Percentiles rank a stretch among this genome's conserved stretches.
Conservation (phyloP, 2,888 invertebrate genomes). For the Gastracanthus pulcherrimus region DNA sequence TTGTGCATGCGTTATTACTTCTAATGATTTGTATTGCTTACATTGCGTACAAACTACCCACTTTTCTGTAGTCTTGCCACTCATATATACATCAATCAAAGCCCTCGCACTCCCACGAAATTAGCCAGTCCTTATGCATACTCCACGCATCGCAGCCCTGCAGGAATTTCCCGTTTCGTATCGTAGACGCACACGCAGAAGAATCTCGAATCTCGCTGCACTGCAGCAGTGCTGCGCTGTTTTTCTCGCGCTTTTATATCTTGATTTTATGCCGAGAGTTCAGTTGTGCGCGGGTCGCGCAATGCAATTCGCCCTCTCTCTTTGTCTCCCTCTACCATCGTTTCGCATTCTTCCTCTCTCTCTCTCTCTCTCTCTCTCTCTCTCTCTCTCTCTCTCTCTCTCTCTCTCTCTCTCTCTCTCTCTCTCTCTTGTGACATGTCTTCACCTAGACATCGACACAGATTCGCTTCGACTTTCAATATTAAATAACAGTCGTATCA, state of each 20-base stretch:
- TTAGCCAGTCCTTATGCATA: background rate
- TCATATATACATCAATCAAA: background rate
- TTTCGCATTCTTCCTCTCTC: background rate
- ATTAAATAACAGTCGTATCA: no score
- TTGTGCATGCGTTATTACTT: no score
- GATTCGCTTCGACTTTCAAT: no score
- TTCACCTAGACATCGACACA: no score
- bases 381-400: no score
- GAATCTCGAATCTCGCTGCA: background rate
- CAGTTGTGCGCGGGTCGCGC: constrained; percentile 18
- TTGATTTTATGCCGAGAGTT: constrained; percentile 55
- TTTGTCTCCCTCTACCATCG: constrained; percentile 4
- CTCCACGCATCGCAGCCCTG: no score
- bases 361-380: background rate
- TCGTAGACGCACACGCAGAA: background rate
- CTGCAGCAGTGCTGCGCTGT: background rate
- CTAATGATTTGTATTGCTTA: no score
- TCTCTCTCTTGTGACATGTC: no score
- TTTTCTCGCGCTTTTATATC: constrained; percentile 51
- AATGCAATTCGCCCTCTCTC: constrained; percentile 41
- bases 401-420: background rate
- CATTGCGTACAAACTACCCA: no score
- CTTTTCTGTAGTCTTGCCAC: background rate
- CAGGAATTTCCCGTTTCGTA: background rate
- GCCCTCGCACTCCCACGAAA: background rate